phyloP scores from a whole-genome alignment of 2,797 vertebrate species.

The Melopsittacus undulatus region DNA sequence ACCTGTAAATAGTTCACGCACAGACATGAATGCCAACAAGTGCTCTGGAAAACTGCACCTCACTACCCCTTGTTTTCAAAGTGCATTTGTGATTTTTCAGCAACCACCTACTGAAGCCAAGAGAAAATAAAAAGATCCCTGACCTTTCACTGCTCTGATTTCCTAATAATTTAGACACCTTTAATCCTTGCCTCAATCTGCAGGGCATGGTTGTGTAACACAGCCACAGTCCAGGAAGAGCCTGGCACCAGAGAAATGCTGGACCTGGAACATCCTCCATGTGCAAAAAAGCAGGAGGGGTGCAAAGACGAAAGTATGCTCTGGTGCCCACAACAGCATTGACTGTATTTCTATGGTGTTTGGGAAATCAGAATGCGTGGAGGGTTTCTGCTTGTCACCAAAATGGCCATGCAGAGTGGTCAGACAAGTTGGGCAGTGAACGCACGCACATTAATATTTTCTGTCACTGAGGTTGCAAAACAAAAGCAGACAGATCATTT shows the following conservation, averaged over 20 bases:
- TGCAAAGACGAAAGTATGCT: background rate
- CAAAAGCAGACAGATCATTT: conserved; percentile 55
- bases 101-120: conserved; percentile 35
- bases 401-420: background rate
- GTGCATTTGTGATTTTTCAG: background rate
- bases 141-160: conserved; percentile 70
- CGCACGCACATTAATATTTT: conserved; percentile 43
- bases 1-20: conserved; percentile 36
- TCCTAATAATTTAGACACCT: conserved; percentile 75
- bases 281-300: background rate
- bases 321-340: background rate
- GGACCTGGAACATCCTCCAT: background rate
- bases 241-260: conserved; percentile 7
- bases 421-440: conserved; percentile 51
- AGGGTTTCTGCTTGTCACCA: conserved; percentile 3
- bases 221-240: conserved; percentile 38
- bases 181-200: conserved; percentile 57
- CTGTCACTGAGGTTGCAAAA: conserved; percentile 59
- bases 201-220: conserved; percentile 54
- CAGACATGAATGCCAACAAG: background rate
- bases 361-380: background rate
- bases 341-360: background rate
- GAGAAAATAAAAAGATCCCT: conserved; percentile 64
- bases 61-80: background rate
- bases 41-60: background rate